Percentiles rank a stretch among this genome's conserved stretches.
Conservation (phyloP, 2,888 invertebrate species). For the Stramonita haemastoma region DNA sequence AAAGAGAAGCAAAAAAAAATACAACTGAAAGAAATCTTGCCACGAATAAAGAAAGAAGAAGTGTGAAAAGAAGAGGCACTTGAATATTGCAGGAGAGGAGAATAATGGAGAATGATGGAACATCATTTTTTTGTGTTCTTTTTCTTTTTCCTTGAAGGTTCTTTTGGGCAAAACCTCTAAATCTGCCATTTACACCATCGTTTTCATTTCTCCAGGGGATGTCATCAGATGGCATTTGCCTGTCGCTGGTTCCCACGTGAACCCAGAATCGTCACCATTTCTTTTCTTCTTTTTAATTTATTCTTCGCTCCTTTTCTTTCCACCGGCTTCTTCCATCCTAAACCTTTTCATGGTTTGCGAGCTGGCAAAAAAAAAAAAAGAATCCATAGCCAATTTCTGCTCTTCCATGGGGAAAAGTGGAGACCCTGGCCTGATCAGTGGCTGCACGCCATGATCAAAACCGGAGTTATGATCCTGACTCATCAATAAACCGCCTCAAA, state of each 20-base stretch:
- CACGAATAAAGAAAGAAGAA: too few species aligned
- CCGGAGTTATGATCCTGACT: constrained; percentile 1
- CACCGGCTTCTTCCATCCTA: not conserved
- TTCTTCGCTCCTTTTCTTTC: not conserved
- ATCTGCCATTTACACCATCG: not conserved
- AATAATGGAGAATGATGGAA: too few species aligned
- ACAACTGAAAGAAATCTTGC: too few species aligned
- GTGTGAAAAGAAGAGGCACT: too few species aligned
- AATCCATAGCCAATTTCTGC: not conserved
- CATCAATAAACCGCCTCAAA: constrained; percentile 11
- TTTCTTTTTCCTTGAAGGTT: too few species aligned
- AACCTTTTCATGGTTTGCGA: not conserved
- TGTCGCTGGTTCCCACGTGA: not conserved
- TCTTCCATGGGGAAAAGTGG: not conserved
- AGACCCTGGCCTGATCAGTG: not conserved
- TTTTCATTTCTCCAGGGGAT: constrained; percentile 4
- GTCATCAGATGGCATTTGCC: constrained; percentile 5
- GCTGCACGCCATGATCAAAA: constrained; percentile 1
- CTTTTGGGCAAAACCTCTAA: not conserved
- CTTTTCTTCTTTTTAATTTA: too few species aligned
- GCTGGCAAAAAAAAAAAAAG: not conserved
- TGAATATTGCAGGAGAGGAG: too few species aligned
- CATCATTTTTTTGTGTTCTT: too few species aligned
- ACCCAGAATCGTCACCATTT: not conserved
- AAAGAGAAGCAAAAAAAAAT: too few species aligned